phyloP scores from a whole-genome alignment of 2,888 invertebrate genomes.

The Melanotus villosus region DNA sequence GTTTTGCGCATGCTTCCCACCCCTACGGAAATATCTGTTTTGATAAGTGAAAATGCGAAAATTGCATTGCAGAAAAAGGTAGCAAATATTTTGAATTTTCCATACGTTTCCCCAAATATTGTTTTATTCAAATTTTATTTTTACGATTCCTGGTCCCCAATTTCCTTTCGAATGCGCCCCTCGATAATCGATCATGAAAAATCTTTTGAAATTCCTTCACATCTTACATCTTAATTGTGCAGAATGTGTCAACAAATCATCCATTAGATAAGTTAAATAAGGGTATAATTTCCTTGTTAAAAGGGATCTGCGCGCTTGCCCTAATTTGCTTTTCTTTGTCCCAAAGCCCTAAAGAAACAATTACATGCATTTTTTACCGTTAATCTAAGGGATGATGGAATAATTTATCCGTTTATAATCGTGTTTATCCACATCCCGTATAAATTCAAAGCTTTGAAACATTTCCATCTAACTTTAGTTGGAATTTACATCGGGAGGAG shows the following conservation, averaged over 20 bases:
- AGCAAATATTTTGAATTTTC: conserved; percentile 5
- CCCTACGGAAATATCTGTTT: conserved; percentile 42
- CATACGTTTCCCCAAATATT: neutral
- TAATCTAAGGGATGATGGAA: neutral
- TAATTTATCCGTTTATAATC: conserved; percentile 5
- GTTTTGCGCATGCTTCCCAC: conserved; percentile 46
- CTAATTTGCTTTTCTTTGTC: conserved; percentile 21
- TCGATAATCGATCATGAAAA: conserved; percentile 36
- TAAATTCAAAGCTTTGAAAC: conserved; percentile 2
- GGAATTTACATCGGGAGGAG: conserved; percentile 7
- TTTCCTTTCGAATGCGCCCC: neutral
- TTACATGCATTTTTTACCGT: conserved; percentile 8
- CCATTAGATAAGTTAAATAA: conserved; percentile 46
- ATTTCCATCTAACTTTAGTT: conserved; percentile 16
- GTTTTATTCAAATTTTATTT: too few relatives aligned
- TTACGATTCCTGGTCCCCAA: neutral
- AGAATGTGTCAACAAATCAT: conserved; percentile 34
- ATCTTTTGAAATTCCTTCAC: conserved; percentile 13
- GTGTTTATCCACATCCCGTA: conserved; percentile 5
- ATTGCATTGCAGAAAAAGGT: conserved; percentile 30
- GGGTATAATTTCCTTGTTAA: conserved; percentile 35
- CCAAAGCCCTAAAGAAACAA: neutral
- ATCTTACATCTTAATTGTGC: conserved; percentile 18
- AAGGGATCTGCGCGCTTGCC: conserved; percentile 4
- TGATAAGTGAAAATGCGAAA: conserved; percentile 42